These are phyloP conservation scores for Panthera tigris DNA, from an alignment of 2,113 vertebrate species.

Conservation along the genomic window DNA sequence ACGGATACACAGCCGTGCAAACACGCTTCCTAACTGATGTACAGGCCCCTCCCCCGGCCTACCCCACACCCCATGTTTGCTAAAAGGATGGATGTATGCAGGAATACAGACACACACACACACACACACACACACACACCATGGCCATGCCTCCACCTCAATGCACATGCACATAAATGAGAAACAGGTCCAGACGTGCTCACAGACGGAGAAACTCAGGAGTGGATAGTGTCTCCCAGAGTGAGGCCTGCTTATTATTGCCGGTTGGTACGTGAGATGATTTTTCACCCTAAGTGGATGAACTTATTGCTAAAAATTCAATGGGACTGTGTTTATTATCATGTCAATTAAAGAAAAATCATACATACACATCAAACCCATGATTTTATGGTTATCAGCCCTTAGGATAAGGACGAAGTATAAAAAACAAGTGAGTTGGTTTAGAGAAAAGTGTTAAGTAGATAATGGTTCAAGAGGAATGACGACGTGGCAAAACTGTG, in stretches of 20 bases:
- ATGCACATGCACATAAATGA: background rate
- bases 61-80: background rate
- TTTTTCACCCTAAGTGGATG: background rate
- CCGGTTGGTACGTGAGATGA: background rate
- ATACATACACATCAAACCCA: background rate
- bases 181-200: background rate
- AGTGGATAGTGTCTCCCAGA: background rate
- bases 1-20: background rate
- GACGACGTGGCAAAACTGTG: background rate
- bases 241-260: background rate
- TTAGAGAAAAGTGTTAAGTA: background rate
- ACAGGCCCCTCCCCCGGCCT: background rate
- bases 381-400: background rate
- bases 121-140: background rate
- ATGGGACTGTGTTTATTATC: background rate
- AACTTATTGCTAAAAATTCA: background rate
- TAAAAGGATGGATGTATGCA: background rate
- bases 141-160: background rate
- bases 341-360: background rate
- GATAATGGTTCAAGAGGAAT: background rate
- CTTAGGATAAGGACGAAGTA: background rate
- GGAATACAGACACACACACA: background rate
- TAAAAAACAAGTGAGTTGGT: background rate
- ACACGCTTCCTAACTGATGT: background rate
- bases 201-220: background rate